phyloP scores from a whole-genome alignment of 2,888 invertebrate species.

The Lochmaea capreae region DNA sequence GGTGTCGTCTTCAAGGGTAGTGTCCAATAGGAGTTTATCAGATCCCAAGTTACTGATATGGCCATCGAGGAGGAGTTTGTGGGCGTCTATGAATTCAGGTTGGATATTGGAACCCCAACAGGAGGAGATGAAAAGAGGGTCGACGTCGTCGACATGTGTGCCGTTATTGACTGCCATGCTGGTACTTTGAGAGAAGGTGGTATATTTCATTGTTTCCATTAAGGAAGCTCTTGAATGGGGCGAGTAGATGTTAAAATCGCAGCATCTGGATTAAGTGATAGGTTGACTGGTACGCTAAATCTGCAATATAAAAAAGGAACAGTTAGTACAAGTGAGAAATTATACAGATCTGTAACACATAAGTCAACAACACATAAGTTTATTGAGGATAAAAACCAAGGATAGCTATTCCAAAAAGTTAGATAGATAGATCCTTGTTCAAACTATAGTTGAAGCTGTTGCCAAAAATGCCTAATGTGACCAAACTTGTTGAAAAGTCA shows the following conservation, averaged over 20 bases:
- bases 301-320: slow-evolving; percentile 20
- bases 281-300: not conserved
- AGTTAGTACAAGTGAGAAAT: too few relatives aligned
- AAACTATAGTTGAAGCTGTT: too few relatives aligned
- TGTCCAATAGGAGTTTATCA: slow-evolving; percentile 68
- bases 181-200: slow-evolving; percentile 62
- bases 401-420: too few relatives aligned
- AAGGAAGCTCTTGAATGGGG: slow-evolving; percentile 13
- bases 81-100: slow-evolving; percentile 68
- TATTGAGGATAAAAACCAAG: too few relatives aligned
- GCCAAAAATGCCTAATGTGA: too few relatives aligned
- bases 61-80: slow-evolving; percentile 70
- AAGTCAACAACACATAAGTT: too few relatives aligned
- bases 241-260: not conserved
- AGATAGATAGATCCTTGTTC: too few relatives aligned
- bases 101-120: slow-evolving; percentile 73
- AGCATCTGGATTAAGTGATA: not conserved
- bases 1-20: slow-evolving; percentile 66
- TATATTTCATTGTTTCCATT: slow-evolving; percentile 66
- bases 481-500: not conserved
- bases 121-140: slow-evolving; percentile 78
- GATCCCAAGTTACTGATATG: slow-evolving; percentile 67
- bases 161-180: slow-evolving; percentile 64
- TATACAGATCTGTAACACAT: not conserved
- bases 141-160: slow-evolving; percentile 69